phyloP scores from a whole-genome alignment of 2,888 invertebrate genomes.

The Gisinianus flammeolus region DNA sequence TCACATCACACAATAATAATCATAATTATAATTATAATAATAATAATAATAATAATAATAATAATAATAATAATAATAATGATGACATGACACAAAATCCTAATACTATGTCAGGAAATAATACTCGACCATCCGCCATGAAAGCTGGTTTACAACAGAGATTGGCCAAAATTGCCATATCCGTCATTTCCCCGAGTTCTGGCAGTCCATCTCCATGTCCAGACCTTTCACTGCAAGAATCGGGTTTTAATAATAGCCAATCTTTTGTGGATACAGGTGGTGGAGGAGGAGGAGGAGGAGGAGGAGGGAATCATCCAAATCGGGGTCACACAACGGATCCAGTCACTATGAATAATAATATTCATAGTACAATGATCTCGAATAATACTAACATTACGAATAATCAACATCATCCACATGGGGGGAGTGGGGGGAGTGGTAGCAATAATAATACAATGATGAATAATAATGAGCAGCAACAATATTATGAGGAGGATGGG shows the following conservation, averaged over 20 bases:
- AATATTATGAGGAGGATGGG: conserved; percentile 50
- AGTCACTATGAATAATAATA: neutral
- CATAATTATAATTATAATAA: no score
- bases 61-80: neutral
- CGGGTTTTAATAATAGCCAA: neutral
- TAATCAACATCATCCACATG: no score
- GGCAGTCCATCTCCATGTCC: neutral
- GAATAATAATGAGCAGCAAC: conserved; percentile 2
- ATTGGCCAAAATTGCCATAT: conserved; percentile 29
- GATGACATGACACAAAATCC: no score
- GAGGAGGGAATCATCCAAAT: neutral
- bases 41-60: no score
- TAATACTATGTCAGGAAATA: no score
- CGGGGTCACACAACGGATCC: neutral
- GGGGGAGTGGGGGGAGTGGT: no score
- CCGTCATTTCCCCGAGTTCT: conserved; percentile 22
- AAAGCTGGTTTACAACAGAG: no score
- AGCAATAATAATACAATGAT: neutral
- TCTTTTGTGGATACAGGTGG: conserved; percentile 5
- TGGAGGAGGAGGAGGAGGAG: neutral
- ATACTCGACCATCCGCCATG: no score
- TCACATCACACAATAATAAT: no score
- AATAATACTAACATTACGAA: neutral
- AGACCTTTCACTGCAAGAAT: neutral
- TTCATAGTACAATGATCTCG: conserved; percentile 4